Percentiles rank a stretch among this genome's conserved stretches.
Evolutionary conservation across 2,888 invertebrate genomes (phyloP).

Genomic region (Nysson spinosus): DNA sequence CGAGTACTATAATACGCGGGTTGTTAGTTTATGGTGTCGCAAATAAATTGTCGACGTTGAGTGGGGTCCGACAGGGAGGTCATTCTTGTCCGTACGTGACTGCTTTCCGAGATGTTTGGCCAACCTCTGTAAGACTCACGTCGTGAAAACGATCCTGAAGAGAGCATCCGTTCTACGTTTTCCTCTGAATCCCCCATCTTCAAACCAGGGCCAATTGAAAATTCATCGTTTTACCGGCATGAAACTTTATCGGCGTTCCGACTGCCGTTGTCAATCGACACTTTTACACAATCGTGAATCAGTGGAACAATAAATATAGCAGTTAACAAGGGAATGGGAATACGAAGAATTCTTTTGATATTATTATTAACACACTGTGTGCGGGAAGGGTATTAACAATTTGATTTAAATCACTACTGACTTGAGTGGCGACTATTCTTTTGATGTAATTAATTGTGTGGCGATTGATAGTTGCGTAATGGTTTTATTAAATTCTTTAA

Average conservation of each 20-base stretch:
- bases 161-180: slow-evolving; percentile 30
- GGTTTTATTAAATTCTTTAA: too few relatives aligned
- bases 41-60: slow-evolving; percentile 66
- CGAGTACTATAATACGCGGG: slow-evolving; percentile 54
- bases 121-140: slow-evolving; percentile 17
- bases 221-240: slow-evolving; percentile 54
- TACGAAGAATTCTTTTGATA: too few relatives aligned
- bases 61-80: slow-evolving; percentile 56
- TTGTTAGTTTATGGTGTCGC: slow-evolving; percentile 57
- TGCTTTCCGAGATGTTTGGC: slow-evolving; percentile 51
- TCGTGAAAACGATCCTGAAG: slow-evolving; percentile 38
- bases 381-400: too few relatives aligned
- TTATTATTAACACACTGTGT: too few relatives aligned
- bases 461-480: too few relatives aligned
- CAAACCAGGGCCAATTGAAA: slow-evolving; percentile 49
- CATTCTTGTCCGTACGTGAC: slow-evolving; percentile 66
- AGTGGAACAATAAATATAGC: too few relatives aligned
- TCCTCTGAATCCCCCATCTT: slow-evolving; percentile 28
- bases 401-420: too few relatives aligned
- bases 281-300: too few relatives aligned
- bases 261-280: slow-evolving; percentile 34
- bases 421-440: too few relatives aligned
- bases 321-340: too few relatives aligned
- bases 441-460: too few relatives aligned
- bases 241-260: slow-evolving; percentile 50